phyloP scores from a whole-genome alignment of 1,140 invertebrate genomes.

The Stenopsyche tienmushanensis region DNA sequence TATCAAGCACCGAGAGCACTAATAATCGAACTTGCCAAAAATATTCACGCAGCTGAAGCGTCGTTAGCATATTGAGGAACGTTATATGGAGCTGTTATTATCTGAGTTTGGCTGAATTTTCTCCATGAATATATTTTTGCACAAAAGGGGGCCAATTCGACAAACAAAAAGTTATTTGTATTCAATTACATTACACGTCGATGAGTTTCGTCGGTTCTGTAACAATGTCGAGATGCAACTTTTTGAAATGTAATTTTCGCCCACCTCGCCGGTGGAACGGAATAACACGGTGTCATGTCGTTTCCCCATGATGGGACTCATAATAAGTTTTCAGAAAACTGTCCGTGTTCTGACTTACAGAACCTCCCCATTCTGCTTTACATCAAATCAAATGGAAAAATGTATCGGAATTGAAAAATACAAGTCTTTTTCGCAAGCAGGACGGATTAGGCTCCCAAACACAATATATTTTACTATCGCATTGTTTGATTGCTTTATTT shows the following conservation, averaged over 20 bases:
- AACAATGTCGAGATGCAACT: slow-evolving; percentile 19
- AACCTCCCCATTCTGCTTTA: not conserved
- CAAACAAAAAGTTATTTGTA: slow-evolving; percentile 28
- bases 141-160: not conserved
- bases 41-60: too few species aligned
- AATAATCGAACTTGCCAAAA: too few species aligned
- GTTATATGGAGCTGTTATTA: too few species aligned
- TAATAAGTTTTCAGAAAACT: slow-evolving; percentile 27
- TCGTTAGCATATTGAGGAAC: too few species aligned
- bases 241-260: slow-evolving; percentile 30
- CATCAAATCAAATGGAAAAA: slow-evolving; percentile 29
- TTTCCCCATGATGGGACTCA: slow-evolving; percentile 25
- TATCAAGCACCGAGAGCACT: too few species aligned
- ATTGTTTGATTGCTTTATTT: too few species aligned
- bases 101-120: too few species aligned
- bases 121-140: too few species aligned
- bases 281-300: slow-evolving; percentile 21
- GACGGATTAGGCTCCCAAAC: not conserved
- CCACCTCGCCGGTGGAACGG: not conserved
- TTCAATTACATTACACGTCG: slow-evolving; percentile 26
- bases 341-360: slow-evolving; percentile 4
- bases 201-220: slow-evolving; percentile 7
- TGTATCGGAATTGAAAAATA: slow-evolving; percentile 25
- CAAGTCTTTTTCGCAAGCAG: not conserved
- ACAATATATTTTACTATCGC: too few species aligned